Evolutionary conservation across 2,113 vertebrate species (phyloP).

Genomic region (Pampusana beccarii): DNA sequence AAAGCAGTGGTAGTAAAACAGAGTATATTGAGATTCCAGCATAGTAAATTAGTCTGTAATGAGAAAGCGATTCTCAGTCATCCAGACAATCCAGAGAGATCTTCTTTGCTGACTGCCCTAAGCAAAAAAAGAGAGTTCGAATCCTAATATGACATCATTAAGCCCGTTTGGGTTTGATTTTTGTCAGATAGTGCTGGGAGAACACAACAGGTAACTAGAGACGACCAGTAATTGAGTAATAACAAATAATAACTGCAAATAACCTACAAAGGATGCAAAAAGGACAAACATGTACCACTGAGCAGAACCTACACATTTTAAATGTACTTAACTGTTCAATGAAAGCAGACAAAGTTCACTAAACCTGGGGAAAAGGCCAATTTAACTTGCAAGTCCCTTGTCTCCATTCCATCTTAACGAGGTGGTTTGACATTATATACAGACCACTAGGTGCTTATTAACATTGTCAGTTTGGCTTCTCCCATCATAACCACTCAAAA

Average conservation of each 20-base stretch:
- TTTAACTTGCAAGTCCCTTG: neutral
- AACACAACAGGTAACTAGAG: neutral
- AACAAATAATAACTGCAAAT: neutral
- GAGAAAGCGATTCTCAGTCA: slow-evolving; percentile 30
- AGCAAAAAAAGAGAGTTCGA: neutral
- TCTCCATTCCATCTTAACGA: neutral
- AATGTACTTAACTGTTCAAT: neutral
- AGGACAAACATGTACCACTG: neutral
- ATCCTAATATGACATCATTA: neutral
- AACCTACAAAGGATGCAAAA: neutral
- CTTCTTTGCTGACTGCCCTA: neutral
- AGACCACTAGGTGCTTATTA: neutral
- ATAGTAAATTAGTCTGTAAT: slow-evolving; percentile 35
- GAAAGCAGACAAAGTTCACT: neutral
- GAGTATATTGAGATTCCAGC: neutral
- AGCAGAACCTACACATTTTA: neutral
- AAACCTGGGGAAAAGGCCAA: neutral
- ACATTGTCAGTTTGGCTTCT: neutral
- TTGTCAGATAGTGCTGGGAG: neutral
- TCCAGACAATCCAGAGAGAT: neutral
- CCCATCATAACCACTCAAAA: neutral
- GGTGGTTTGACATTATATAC: neutral
- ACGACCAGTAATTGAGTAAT: neutral
- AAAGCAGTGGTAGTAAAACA: neutral
- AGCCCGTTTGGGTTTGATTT: neutral